Evolutionary conservation across 2,888 invertebrate genomes (phyloP).

Genomic region (Hydroisotoma schaefferi): DNA sequence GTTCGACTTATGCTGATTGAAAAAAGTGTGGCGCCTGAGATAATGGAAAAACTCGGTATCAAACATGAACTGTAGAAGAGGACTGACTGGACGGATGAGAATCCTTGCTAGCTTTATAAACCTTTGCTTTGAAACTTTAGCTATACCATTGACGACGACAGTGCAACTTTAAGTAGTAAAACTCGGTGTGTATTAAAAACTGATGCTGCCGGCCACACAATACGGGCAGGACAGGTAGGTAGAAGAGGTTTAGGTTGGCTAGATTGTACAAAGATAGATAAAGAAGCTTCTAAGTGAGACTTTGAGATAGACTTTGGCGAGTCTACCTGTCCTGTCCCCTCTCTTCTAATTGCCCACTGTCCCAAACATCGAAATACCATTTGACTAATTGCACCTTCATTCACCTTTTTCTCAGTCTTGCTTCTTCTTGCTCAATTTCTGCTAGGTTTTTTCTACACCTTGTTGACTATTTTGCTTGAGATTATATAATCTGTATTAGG

Average conservation of each 20-base stretch:
- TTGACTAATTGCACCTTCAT: slow-evolving; percentile 48
- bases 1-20: slow-evolving; percentile 24
- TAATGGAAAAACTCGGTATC: slow-evolving; percentile 48
- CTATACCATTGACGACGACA: background rate
- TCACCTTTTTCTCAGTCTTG: slow-evolving; percentile 1
- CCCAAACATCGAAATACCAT: slow-evolving; percentile 49
- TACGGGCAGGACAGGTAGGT: slow-evolving; percentile 37
- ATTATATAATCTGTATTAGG: too few relatives aligned
- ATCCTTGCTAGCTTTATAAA: too few relatives aligned
- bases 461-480: too few relatives aligned
- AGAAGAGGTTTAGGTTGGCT: too few relatives aligned
- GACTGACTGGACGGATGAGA: slow-evolving; percentile 1
- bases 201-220: slow-evolving; percentile 45
- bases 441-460: too few relatives aligned
- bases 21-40: slow-evolving; percentile 48
- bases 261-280: too few relatives aligned
- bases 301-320: too few relatives aligned
- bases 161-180: too few relatives aligned
- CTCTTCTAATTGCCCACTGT: slow-evolving; percentile 48
- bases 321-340: slow-evolving; percentile 42
- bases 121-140: too few relatives aligned
- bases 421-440: slow-evolving; percentile 7
- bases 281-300: too few relatives aligned
- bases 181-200: too few relatives aligned
- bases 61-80: background rate